Evolutionary conservation across 64 coral and sea anemone genomes (phyloP).

Genomic region (Pocillopora verrucosa): DNA sequence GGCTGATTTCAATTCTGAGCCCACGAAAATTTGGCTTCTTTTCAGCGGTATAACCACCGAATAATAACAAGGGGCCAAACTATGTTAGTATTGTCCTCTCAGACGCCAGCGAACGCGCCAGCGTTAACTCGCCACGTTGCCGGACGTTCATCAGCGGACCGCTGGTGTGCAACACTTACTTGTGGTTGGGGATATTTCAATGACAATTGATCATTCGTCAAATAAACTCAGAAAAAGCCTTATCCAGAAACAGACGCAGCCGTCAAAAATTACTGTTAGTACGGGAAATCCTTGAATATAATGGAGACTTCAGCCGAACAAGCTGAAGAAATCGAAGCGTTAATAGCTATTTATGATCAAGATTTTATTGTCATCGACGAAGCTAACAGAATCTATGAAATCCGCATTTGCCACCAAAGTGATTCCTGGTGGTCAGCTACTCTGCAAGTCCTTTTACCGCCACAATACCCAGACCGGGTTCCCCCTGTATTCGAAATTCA

Average conservation of each 20-base stretch:
- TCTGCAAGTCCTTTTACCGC: slow-evolving; percentile 69
- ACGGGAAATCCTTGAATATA: neutral
- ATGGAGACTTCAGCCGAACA: slow-evolving; percentile 62
- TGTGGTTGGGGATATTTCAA: neutral
- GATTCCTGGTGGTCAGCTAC: slow-evolving; percentile 71
- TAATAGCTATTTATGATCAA: slow-evolving; percentile 91
- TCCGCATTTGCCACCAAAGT: slow-evolving; percentile 60
- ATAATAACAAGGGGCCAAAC: too few relatives aligned
- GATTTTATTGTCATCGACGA: slow-evolving; percentile 83
- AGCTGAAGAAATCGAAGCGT: slow-evolving; percentile 89
- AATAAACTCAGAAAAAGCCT: neutral
- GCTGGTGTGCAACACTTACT: neutral
- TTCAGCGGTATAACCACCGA: too few relatives aligned
- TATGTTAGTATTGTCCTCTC: too few relatives aligned
- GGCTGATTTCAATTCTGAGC: too few relatives aligned
- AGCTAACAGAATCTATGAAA: slow-evolving; percentile 71
- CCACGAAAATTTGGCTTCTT: too few relatives aligned
- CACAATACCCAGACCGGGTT: slow-evolving; percentile 58
- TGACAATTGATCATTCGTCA: neutral
- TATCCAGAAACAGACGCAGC: neutral
- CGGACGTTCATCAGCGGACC: neutral
- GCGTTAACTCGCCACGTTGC: neutral
- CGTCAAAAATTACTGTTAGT: neutral
- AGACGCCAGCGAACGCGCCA: too few relatives aligned
- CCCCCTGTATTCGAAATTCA: slow-evolving; percentile 85